These are phyloP conservation scores for Liparis tanakae DNA, from an alignment of 2,797 vertebrate species.

Conservation along the genomic window DNA sequence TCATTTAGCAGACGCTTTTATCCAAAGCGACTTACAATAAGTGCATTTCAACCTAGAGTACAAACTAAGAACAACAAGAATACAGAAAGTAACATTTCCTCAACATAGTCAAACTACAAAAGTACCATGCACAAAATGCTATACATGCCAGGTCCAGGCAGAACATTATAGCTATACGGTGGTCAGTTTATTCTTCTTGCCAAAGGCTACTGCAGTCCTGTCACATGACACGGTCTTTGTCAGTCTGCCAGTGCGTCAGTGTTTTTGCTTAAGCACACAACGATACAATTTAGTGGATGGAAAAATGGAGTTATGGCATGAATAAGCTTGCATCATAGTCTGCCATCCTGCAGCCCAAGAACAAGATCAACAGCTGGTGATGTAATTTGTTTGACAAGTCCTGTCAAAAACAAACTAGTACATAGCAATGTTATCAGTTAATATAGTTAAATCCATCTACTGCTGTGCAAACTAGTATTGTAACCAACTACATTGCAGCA, in stretches of 20 bases:
- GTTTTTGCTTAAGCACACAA: slow-evolving; percentile 12
- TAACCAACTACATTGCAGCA: slow-evolving; percentile 15
- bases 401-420: neutral
- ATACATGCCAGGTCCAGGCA: neutral
- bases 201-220: slow-evolving; percentile 1
- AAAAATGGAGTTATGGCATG: slow-evolving; percentile 13
- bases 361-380: slow-evolving; percentile 1
- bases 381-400: slow-evolving; percentile 12
- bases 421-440: neutral
- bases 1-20: too few species aligned
- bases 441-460: slow-evolving; percentile 8
- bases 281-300: slow-evolving; percentile 3
- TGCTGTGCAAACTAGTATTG: slow-evolving; percentile 7
- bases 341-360: slow-evolving; percentile 9
- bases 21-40: too few species aligned
- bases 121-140: too few species aligned
- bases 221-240: slow-evolving; percentile 7
- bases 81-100: too few species aligned
- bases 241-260: slow-evolving; percentile 6
- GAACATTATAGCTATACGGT: neutral
- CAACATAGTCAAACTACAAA: too few species aligned
- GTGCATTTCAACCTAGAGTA: too few species aligned
- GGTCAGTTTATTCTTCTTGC: slow-evolving; percentile 1
- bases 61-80: too few species aligned
- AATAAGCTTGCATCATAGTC: slow-evolving; percentile 21